phyloP scores from a whole-genome alignment of 1,140 invertebrate species.

The Gonatopus flavifemur region DNA sequence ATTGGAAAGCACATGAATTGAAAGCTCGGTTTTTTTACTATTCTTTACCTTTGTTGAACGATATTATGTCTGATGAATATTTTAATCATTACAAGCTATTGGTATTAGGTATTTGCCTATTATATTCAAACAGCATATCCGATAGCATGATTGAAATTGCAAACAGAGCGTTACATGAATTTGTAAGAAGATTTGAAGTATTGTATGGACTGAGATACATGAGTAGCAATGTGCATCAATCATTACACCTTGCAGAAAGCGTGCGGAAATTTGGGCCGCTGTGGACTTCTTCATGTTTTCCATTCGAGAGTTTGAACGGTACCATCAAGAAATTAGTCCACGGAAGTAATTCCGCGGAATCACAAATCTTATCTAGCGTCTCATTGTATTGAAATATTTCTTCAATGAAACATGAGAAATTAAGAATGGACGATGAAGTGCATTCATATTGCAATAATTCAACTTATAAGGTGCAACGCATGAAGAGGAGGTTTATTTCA shows the following conservation, averaged over 20 bases:
- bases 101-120: background rate
- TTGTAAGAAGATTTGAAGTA: no score
- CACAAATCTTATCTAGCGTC: background rate
- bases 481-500: no score
- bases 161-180: background rate
- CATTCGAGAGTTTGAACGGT: no score
- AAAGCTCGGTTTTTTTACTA: background rate
- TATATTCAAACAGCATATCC: background rate
- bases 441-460: no score
- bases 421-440: no score
- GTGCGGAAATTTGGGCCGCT: background rate
- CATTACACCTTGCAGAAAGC: background rate
- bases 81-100: background rate
- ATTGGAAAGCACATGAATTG: constrained; percentile 9
- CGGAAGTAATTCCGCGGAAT: background rate
- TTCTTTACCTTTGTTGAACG: background rate
- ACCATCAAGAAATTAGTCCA: no score
- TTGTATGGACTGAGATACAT: background rate
- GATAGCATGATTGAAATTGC: background rate
- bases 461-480: no score
- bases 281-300: background rate
- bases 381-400: background rate
- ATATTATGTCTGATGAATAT: background rate
- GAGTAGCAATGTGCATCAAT: no score
- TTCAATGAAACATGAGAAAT: no score